Conservation (phyloP, 2,113 vertebrate genomes). For the Emydura subglobosa region DNA sequence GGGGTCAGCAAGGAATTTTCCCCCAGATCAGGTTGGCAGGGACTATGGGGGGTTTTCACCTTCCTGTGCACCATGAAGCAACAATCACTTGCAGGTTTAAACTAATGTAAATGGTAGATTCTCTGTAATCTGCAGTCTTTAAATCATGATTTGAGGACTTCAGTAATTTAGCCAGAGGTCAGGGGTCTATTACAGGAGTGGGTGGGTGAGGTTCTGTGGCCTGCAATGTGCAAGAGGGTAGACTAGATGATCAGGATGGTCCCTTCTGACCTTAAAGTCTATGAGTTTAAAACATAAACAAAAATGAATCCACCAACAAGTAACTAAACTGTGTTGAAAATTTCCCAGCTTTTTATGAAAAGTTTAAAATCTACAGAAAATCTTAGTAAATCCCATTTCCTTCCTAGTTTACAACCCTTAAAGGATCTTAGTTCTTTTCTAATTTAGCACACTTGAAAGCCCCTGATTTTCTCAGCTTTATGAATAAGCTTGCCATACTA, state of each 20-base stretch:
- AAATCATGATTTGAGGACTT: not conserved
- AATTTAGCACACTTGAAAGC: not conserved
- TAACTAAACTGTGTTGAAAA: not conserved
- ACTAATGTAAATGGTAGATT: not conserved
- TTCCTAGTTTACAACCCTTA: not conserved
- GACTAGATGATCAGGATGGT: not conserved
- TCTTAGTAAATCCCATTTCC: slow-evolving; percentile 17
- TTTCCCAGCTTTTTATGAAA: not conserved
- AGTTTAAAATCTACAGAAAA: slow-evolving; percentile 26
- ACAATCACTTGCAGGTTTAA: not conserved
- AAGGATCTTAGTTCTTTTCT: not conserved
- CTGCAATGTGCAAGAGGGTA: not conserved
- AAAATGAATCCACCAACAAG: slow-evolving; percentile 22
- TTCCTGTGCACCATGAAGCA: not conserved
- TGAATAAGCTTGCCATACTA: not conserved
- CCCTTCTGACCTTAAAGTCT: not conserved
- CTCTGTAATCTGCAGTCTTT: not conserved
- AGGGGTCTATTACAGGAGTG: not conserved
- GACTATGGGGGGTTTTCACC: not conserved
- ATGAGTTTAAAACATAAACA: not conserved
- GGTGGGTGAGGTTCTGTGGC: not conserved
- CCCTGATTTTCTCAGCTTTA: not conserved
- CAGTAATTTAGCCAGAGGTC: not conserved
- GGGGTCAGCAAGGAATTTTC: too few species aligned
- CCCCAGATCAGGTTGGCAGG: too few species aligned